A percentile compares a stretch with the other conserved stretches of the same genome.
phyloP scores from a whole-genome alignment of 2,797 vertebrate genomes.

The Xenopus petersii region DNA sequence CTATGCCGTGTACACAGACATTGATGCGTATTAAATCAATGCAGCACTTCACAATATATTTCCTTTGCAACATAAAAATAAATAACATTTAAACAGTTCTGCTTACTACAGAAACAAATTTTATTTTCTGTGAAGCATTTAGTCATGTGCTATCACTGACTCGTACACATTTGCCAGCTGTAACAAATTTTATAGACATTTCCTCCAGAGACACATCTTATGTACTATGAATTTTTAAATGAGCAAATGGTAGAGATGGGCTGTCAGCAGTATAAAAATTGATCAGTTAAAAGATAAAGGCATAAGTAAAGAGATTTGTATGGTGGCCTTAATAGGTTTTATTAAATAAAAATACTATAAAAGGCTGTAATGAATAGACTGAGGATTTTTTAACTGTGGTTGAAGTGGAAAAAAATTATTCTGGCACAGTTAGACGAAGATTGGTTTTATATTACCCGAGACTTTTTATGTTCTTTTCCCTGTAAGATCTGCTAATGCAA shows the following conservation, averaged over 20 bases:
- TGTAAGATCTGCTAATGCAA: conserved; percentile 60
- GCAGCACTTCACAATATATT: conserved; percentile 99
- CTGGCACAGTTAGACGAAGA: conserved; percentile 69
- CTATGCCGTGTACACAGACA: conserved; percentile 85
- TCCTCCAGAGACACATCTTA: conserved; percentile 90
- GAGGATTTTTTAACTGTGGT: conserved; percentile 66
- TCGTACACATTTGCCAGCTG: conserved; percentile 76
- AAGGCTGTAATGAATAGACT: conserved; percentile 79
- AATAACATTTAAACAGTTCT: conserved; percentile 99
- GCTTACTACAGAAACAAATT: conserved; percentile 99
- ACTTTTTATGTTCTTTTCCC: conserved; percentile 57
- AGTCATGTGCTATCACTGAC: conserved; percentile 80
- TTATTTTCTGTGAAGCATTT: conserved; percentile 89
- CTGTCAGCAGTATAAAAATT: conserved; percentile 99
- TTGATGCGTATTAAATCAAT: conserved; percentile 98
- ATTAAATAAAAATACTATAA: conserved; percentile 99
- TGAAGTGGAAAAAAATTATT: conserved; percentile 73
- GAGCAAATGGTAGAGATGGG: conserved; percentile 93
- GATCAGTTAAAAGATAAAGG: conserved; percentile 94
- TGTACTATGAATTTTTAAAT: conserved; percentile 96
- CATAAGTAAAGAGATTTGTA: conserved; percentile 97
- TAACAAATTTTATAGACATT: conserved; percentile 92
- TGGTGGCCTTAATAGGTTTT: conserved; percentile 98
- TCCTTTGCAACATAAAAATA: conserved; percentile 99
- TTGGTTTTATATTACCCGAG: conserved; percentile 70